phyloP scores from a whole-genome alignment of 2,888 invertebrate species.

The Temnothorax unifasciatus region DNA sequence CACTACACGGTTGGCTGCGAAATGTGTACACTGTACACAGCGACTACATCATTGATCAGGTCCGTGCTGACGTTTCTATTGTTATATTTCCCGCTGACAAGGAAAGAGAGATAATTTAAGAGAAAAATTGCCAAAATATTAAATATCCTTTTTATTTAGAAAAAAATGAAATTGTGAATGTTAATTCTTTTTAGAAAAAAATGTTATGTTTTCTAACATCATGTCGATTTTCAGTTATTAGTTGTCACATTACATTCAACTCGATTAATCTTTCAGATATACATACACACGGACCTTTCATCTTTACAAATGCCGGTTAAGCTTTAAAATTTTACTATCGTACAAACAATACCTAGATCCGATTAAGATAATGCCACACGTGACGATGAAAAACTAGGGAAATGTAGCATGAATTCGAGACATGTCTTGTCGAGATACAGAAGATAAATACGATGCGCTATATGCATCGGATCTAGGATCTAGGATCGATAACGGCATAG shows the following conservation, averaged over 20 bases:
- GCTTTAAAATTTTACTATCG: background rate
- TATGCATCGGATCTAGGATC: slow-evolving; percentile 29
- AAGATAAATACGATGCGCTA: slow-evolving; percentile 32
- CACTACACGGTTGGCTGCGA: too few relatives aligned
- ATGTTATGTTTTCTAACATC: background rate
- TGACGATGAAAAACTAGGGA: slow-evolving; percentile 35
- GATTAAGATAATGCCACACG: slow-evolving; percentile 25
- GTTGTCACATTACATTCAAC: background rate
- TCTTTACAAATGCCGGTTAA: background rate
- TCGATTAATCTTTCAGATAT: background rate
- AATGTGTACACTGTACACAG: background rate
- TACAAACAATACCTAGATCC: background rate
- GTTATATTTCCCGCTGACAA: slow-evolving; percentile 28
- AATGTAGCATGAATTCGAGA: slow-evolving; percentile 47
- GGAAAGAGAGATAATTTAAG: background rate
- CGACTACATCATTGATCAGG: slow-evolving; percentile 73
- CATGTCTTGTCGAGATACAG: slow-evolving; percentile 53
- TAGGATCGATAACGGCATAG: slow-evolving; percentile 40
- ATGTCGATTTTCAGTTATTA: background rate
- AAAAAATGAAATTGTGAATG: background rate
- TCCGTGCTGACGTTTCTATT: slow-evolving; percentile 30
- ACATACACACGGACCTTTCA: background rate
- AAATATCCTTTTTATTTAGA: background rate
- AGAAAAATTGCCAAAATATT: background rate
- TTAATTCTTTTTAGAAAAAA: background rate